Conservation (phyloP, 2,888 invertebrate genomes). For the Drosophila paramelanica region DNA sequence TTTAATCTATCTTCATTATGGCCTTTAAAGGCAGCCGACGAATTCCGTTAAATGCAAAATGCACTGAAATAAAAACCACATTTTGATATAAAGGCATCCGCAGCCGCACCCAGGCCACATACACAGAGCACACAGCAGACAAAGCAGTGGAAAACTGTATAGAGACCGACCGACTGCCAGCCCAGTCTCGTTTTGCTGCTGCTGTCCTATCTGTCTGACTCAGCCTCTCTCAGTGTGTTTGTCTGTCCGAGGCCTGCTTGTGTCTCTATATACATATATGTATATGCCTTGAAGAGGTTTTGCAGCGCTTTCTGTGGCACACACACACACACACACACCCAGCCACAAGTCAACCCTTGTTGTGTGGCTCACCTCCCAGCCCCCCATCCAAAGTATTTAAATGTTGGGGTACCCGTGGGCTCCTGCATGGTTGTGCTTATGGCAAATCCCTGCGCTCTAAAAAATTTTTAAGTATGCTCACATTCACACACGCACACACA, state of each 20-base stretch:
- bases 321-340: conserved; percentile 19
- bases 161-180: conserved; percentile 62
- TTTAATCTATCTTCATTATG: conserved; percentile 23
- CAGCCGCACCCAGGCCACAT: conserved; percentile 53
- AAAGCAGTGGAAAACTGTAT: conserved; percentile 59
- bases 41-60: conserved; percentile 56
- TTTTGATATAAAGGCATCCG: conserved; percentile 73
- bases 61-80: conserved; percentile 74
- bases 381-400: conserved; percentile 45
- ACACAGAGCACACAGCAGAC: conserved; percentile 46
- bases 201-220: conserved; percentile 37
- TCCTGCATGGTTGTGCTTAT: conserved; percentile 73
- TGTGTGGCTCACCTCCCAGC: conserved; percentile 30
- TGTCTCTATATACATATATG: conserved; percentile 23
- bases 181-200: conserved; percentile 24
- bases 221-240: conserved; percentile 45
- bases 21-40: conserved; percentile 30
- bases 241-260: conserved; percentile 55
- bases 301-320: conserved; percentile 65
- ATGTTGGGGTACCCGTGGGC: conserved; percentile 44
- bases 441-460: conserved; percentile 78
- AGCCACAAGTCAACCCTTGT: conserved; percentile 42
- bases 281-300: conserved; percentile 72
- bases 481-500: conserved; percentile 19
- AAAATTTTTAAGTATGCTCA: conserved; percentile 74